phyloP scores from a whole-genome alignment of 2,113 vertebrate genomes.

The Etheostoma spectabile region DNA sequence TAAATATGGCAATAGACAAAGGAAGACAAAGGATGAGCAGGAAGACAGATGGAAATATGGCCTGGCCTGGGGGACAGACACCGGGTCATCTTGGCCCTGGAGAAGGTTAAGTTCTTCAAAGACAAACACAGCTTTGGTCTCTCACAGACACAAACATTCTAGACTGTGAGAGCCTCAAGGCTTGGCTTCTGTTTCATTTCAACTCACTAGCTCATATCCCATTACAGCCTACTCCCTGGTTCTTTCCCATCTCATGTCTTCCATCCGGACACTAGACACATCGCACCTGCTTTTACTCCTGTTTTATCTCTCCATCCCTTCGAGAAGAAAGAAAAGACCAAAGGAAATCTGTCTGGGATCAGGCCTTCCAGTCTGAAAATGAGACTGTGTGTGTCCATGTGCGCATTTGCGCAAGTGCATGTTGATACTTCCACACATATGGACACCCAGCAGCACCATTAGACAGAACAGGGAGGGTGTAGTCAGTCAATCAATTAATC shows the following conservation, averaged over 20 bases:
- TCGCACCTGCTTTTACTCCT: constrained; percentile 17
- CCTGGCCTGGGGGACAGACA: constrained; percentile 51
- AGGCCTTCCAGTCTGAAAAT: constrained; percentile 17
- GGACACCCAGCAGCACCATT: constrained; percentile 14
- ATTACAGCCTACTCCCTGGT: background rate
- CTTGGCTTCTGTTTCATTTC: constrained; percentile 51
- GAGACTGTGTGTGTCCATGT: constrained; percentile 7
- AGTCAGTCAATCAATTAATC: constrained; percentile 65
- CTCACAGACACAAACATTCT: constrained; percentile 28
- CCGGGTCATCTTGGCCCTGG: constrained; percentile 44
- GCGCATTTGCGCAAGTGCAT: constrained; percentile 10
- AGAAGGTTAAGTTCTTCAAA: constrained; percentile 49
- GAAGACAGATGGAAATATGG: constrained; percentile 52
- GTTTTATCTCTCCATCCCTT: background rate
- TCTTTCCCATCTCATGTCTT: constrained; percentile 10
- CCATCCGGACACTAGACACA: constrained; percentile 28
- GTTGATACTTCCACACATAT: constrained; percentile 7
- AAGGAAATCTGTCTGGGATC: constrained; percentile 12
- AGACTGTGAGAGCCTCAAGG: constrained; percentile 43
- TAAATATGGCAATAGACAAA: constrained; percentile 7
- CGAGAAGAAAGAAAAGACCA: background rate
- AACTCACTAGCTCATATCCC: constrained; percentile 43
- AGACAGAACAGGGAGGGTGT: constrained; percentile 9
- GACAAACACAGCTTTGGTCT: constrained; percentile 44
- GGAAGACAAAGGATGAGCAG: constrained; percentile 47